Evolutionary conservation across 1,140 invertebrate species (phyloP).

Genomic region (Callitettix versicolor): DNA sequence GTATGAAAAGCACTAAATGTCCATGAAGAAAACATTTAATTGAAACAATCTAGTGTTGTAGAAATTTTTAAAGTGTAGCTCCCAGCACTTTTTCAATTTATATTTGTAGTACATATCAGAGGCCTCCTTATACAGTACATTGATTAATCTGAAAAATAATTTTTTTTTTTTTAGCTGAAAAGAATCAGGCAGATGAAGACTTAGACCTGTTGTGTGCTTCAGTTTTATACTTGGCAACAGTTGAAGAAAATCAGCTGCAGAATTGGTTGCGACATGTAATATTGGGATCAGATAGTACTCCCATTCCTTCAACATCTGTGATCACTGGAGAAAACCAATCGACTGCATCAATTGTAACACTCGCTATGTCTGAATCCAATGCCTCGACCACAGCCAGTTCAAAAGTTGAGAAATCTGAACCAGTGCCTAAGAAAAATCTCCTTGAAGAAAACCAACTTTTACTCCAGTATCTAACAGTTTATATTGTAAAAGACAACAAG

Average conservation of each 20-base stretch:
- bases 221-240: conserved; percentile 50
- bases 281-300: conserved; percentile 39
- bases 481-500: conserved; percentile 62
- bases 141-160: too few species aligned
- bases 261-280: conserved; percentile 58
- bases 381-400: not conserved
- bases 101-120: too few species aligned
- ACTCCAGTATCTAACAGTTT: conserved; percentile 57
- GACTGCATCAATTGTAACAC: conserved; percentile 28
- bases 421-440: conserved; percentile 14
- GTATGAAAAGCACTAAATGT: too few species aligned
- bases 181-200: conserved; percentile 43
- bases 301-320: conserved; percentile 31
- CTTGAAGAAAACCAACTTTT: conserved; percentile 60
- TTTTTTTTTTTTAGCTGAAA: conserved; percentile 39
- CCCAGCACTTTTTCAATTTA: too few species aligned
- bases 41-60: too few species aligned
- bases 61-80: too few species aligned
- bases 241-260: conserved; percentile 53
- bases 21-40: too few species aligned
- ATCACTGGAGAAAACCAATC: conserved; percentile 28
- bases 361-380: not conserved
- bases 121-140: too few species aligned
- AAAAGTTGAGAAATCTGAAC: not conserved
- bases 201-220: conserved; percentile 58